Conservation (phyloP, 92 coral and sea anemone genomes). For the Phenganax marumi region DNA sequence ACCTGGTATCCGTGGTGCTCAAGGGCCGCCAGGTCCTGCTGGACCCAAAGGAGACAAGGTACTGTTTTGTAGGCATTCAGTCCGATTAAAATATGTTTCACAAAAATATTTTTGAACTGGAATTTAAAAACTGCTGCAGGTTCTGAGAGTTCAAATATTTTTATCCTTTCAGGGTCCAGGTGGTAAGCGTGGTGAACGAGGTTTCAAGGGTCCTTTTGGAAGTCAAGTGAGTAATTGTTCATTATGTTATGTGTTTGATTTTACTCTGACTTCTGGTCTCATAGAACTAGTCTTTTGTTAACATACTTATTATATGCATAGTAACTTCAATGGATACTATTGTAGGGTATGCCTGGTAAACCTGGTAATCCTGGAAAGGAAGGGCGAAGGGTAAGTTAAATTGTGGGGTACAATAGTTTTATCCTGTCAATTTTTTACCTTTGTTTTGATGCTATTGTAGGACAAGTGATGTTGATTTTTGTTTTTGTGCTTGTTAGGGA, state of each 20-base stretch:
- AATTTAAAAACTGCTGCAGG: background rate
- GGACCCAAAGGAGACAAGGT: constrained; percentile 29
- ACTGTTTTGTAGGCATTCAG: background rate
- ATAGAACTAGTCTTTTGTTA: background rate
- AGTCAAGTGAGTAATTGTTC: constrained; percentile 9
- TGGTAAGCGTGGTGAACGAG: constrained; percentile 19
- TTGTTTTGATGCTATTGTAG: no score
- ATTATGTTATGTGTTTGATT: background rate
- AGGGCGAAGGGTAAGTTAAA: constrained; percentile 15
- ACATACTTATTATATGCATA: background rate
- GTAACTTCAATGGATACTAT: background rate
- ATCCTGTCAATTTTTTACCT: no score
- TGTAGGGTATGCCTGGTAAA: constrained; percentile 14
- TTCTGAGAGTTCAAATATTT: background rate
- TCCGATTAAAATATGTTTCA: background rate
- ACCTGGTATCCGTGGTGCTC: constrained; percentile 15
- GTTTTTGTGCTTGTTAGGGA: background rate
- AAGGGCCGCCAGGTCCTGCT: constrained; percentile 11
- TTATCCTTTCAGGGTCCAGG: background rate
- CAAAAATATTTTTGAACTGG: background rate
- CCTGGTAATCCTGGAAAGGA: constrained; percentile 20
- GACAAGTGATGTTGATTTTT: no score
- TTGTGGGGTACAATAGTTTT: background rate
- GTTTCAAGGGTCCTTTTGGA: constrained; percentile 15
- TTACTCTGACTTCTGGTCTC: background rate